Conservation (phyloP, 2,888 invertebrate genomes). For the Mylabris sibirica region DNA sequence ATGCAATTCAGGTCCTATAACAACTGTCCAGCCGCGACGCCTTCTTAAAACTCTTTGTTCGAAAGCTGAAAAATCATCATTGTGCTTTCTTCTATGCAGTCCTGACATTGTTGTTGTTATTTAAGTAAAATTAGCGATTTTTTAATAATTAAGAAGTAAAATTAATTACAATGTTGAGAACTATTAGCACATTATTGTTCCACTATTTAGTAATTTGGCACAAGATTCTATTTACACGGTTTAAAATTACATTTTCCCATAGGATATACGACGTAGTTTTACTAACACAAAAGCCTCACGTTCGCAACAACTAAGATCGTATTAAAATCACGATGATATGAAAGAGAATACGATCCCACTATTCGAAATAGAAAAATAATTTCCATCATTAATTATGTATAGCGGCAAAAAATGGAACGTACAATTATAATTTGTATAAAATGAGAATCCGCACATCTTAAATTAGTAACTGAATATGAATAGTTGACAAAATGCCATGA, state of each 20-base stretch:
- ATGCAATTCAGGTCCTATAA: slow-evolving; percentile 73
- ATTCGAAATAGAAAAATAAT: slow-evolving; percentile 51
- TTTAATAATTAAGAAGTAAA: neutral
- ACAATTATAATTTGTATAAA: slow-evolving; percentile 10
- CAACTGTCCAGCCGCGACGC: slow-evolving; percentile 77
- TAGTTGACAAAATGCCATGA: slow-evolving; percentile 56
- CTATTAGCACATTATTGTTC: neutral
- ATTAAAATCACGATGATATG: neutral
- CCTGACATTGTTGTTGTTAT: slow-evolving; percentile 19
- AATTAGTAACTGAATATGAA: slow-evolving; percentile 34
- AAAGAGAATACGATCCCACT: slow-evolving; percentile 6
- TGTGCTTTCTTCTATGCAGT: slow-evolving; percentile 42
- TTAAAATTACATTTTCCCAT: slow-evolving; percentile 11
- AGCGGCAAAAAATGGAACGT: slow-evolving; percentile 45
- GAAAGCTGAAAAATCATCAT: slow-evolving; percentile 53
- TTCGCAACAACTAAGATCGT: neutral
- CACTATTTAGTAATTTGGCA: slow-evolving; percentile 9
- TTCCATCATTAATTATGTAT: slow-evolving; percentile 41
- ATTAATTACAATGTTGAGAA: neutral
- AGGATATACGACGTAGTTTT: neutral
- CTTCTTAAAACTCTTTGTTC: slow-evolving; percentile 63
- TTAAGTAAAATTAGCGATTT: neutral
- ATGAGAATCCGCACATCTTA: slow-evolving; percentile 20
- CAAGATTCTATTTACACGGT: neutral
- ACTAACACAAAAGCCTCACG: neutral